Evolutionary conservation across 2,888 invertebrate genomes (phyloP).

Genomic region (Sarcophaga variegata): DNA sequence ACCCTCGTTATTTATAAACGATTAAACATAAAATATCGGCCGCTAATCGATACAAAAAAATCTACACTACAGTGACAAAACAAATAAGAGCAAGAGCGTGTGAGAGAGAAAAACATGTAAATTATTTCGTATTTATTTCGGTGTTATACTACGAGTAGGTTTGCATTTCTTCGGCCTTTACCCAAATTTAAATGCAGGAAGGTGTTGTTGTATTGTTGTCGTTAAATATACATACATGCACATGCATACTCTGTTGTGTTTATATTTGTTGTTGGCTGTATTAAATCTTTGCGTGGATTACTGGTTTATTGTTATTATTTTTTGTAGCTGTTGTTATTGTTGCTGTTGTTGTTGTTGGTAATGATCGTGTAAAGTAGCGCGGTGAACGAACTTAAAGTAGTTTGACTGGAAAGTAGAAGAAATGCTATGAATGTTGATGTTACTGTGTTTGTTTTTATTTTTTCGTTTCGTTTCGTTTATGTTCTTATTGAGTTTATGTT

Average conservation of each 20-base stretch:
- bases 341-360: constrained; percentile 45
- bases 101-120: too few species aligned
- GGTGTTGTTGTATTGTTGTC: background rate
- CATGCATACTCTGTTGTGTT: background rate
- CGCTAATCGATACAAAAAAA: too few species aligned
- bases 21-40: too few species aligned
- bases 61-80: too few species aligned
- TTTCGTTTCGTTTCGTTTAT: constrained; percentile 51
- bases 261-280: constrained; percentile 17
- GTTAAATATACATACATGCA: background rate
- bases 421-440: constrained; percentile 47
- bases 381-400: constrained; percentile 82
- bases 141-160: background rate
- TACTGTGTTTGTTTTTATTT: constrained; percentile 22
- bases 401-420: constrained; percentile 78
- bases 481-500: background rate
- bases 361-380: constrained; percentile 71
- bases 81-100: too few species aligned
- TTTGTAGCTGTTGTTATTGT: constrained; percentile 54
- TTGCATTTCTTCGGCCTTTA: constrained; percentile 2
- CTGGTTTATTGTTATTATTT: constrained; percentile 69
- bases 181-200: background rate
- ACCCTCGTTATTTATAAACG: too few species aligned
- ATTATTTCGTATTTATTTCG: background rate
- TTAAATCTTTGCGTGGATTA: constrained; percentile 35